A percentile compares a stretch with the other conserved stretches of the same genome.
These are phyloP conservation scores for Drosophila sp. DNA, from an alignment of 1,140 invertebrate species.

Conservation along the genomic window DNA sequence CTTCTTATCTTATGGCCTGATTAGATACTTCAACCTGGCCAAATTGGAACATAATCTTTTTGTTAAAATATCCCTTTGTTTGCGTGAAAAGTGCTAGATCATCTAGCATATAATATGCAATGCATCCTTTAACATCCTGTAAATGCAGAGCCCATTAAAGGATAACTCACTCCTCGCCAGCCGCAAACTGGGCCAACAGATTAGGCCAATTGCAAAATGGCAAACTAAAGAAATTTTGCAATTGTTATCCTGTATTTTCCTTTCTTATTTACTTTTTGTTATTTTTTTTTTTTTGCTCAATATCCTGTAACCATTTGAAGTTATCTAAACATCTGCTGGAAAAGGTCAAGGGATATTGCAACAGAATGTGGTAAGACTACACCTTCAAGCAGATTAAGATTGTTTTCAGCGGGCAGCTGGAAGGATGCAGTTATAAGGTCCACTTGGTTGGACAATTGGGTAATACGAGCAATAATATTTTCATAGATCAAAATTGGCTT, in stretches of 20 bases:
- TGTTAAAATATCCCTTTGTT: slow-evolving; percentile 8
- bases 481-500: slow-evolving; percentile 63
- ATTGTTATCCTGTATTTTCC: slow-evolving; percentile 9
- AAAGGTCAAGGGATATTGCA: slow-evolving; percentile 70
- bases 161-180: slow-evolving; percentile 50
- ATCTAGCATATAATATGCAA: slow-evolving; percentile 23
- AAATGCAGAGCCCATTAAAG: slow-evolving; percentile 42
- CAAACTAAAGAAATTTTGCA: slow-evolving; percentile 30
- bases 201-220: slow-evolving; percentile 42
- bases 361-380: slow-evolving; percentile 44
- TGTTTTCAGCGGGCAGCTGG: slow-evolving; percentile 45
- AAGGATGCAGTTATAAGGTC: not conserved
- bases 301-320: slow-evolving; percentile 42
- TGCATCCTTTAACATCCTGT: slow-evolving; percentile 37
- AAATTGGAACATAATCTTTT: slow-evolving; percentile 11
- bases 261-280: slow-evolving; percentile 8
- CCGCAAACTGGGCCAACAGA: slow-evolving; percentile 36
- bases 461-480: slow-evolving; percentile 70
- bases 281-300: slow-evolving; percentile 49
- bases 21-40: slow-evolving; percentile 1
- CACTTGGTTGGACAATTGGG: slow-evolving; percentile 25
- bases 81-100: slow-evolving; percentile 34
- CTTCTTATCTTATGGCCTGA: slow-evolving; percentile 13
- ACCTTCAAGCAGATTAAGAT: slow-evolving; percentile 56
- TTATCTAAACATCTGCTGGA: slow-evolving; percentile 64